A percentile compares a stretch with the other conserved stretches of the same genome.
These are phyloP conservation scores for Drosophila melanica DNA, from an alignment of 1,140 invertebrate species.

Conservation along the genomic window DNA sequence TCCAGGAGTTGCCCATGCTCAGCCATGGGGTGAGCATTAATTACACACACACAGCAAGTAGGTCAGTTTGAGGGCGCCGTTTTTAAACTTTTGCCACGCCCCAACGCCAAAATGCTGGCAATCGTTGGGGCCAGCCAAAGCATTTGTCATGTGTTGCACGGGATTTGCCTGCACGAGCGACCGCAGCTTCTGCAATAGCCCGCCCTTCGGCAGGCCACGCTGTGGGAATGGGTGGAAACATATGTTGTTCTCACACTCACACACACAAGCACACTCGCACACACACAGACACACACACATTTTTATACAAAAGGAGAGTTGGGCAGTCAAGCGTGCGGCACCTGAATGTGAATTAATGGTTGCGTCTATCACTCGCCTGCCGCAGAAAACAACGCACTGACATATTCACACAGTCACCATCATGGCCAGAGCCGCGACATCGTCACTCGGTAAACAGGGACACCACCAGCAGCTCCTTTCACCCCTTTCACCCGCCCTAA, in stretches of 20 bases:
- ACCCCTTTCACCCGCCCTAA: neutral
- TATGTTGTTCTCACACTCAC: slow-evolving; percentile 62
- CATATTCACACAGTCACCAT: slow-evolving; percentile 51
- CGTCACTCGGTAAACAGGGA: slow-evolving; percentile 14
- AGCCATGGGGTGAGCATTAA: slow-evolving; percentile 46
- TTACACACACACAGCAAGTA: slow-evolving; percentile 62
- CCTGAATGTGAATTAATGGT: slow-evolving; percentile 81
- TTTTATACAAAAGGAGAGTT: slow-evolving; percentile 34
- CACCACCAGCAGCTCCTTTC: slow-evolving; percentile 4
- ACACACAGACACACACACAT: slow-evolving; percentile 1
- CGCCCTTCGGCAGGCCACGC: slow-evolving; percentile 3
- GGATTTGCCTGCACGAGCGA: slow-evolving; percentile 70
- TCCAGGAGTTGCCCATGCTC: slow-evolving; percentile 60
- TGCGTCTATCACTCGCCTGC: slow-evolving; percentile 77
- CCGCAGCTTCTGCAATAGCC: slow-evolving; percentile 50
- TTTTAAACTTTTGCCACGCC: slow-evolving; percentile 27
- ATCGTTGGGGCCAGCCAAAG: slow-evolving; percentile 32
- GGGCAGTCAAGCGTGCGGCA: slow-evolving; percentile 69
- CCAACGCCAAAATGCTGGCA: slow-evolving; percentile 20
- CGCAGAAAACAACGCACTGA: slow-evolving; percentile 68
- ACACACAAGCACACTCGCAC: neutral
- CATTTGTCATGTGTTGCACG: slow-evolving; percentile 77
- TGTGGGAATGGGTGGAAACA: slow-evolving; percentile 59
- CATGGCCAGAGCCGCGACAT: slow-evolving; percentile 31
- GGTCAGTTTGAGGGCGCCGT: slow-evolving; percentile 49